Evolutionary conservation across 1,140 invertebrate genomes (phyloP).

Genomic region (Drosophila truncata): DNA sequence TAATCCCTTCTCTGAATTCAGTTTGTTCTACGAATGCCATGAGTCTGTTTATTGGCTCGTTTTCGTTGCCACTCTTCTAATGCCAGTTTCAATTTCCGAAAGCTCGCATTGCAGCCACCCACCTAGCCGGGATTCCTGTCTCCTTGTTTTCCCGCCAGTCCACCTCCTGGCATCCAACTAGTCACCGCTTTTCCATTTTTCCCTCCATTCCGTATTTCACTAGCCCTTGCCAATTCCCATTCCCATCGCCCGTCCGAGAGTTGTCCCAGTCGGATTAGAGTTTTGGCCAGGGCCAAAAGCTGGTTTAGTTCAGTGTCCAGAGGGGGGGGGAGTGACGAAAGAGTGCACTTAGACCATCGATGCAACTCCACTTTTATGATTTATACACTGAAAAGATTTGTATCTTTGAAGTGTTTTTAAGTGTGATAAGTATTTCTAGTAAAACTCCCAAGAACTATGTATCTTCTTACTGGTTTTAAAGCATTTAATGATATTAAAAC

Average conservation of each 20-base stretch:
- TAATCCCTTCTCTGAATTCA: conserved; percentile 25
- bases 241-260: conserved; percentile 41
- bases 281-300: conserved; percentile 53
- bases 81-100: conserved; percentile 55
- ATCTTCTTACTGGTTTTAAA: too few species aligned
- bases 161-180: conserved; percentile 8
- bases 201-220: conserved; percentile 6
- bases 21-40: conserved; percentile 21
- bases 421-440: background rate
- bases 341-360: conserved; percentile 24
- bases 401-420: background rate
- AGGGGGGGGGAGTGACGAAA: background rate
- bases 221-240: conserved; percentile 51
- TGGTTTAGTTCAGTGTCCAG: conserved; percentile 35
- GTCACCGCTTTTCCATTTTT: background rate
- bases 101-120: conserved; percentile 31
- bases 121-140: conserved; percentile 24
- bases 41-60: conserved; percentile 22
- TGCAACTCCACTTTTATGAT: conserved; percentile 40
- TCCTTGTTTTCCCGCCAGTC: background rate
- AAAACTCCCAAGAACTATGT: too few species aligned
- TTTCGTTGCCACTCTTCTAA: conserved; percentile 42
- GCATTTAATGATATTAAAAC: too few species aligned
- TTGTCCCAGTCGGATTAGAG: conserved; percentile 53
- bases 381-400: conserved; percentile 12